Evolutionary conservation across 92 coral and sea anemone species (phyloP), one percentile per base, ranked within the genome.

Genomic region (Desmophyllum pertusum): DNA sequence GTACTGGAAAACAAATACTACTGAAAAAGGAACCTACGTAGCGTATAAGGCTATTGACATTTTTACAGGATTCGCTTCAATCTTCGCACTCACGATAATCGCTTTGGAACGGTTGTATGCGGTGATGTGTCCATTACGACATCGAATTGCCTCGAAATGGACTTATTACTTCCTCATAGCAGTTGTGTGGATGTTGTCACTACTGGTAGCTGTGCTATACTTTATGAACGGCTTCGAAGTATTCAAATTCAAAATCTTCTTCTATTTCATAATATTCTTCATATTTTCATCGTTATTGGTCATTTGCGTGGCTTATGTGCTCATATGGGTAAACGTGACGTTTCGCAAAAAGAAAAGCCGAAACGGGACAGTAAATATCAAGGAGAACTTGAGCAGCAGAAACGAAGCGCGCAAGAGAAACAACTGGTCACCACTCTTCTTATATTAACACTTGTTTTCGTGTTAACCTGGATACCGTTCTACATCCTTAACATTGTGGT

Each of bases 391-490:
- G 70, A 55, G 33, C 85, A 81, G 29, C 59, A 18, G 23, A 81
- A 81, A 30, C 9, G 67, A 81, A 78, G 76, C 61, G 81, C 73
- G 21, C 92, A 89, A 41, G 92, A 89, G 14, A 89, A 25, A 63
- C 80, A 78, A 61, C 82, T 89, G 55, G 69, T 89, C 5, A 89
- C 92, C 4, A 93, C 97, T 2, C 69, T 93, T 55, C 87, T 90
- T 14, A 93, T 93, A 38, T 84, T 93, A 42, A 93, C 94, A 5
- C 70, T 90, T 23, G 94, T 93, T 42, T 93, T 93, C 77, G 77
- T 93, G 4, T 43, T 91, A 55, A 93, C 97, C 39, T 93, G 97
- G 97, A 80, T 93, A 0, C 97, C 97, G 10, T 93, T 93, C 38
- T 86, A 93, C 39, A 89, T 93, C 7, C 77, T 93, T 6, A 93